These are phyloP conservation scores for Seira ritae DNA, from an alignment of 2,888 invertebrate genomes.

Conservation along the genomic window DNA sequence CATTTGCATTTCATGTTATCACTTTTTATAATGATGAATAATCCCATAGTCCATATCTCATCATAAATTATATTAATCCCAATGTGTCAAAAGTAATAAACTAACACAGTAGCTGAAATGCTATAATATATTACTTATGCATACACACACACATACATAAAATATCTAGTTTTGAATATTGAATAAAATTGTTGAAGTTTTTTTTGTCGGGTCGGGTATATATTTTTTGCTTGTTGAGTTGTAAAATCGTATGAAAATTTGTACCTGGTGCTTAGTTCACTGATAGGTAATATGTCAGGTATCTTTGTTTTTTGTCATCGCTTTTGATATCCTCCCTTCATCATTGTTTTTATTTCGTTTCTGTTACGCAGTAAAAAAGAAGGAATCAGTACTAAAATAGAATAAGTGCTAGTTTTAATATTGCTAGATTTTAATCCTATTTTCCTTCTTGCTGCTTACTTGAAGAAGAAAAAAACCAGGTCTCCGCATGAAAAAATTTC, in stretches of 20 bases:
- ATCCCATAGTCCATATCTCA: neutral
- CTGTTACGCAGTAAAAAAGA: neutral
- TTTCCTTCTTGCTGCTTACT: neutral
- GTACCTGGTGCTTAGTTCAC: neutral
- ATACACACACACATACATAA: too few relatives aligned
- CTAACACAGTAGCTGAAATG: neutral
- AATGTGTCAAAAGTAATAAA: conserved; percentile 11
- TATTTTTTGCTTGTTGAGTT: neutral
- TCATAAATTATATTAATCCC: neutral
- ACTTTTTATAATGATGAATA: neutral
- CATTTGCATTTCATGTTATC: neutral
- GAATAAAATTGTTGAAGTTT: neutral
- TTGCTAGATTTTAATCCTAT: neutral
- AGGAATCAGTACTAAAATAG: too few relatives aligned
- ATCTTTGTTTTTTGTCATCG: conserved; percentile 2
- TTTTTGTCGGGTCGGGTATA: neutral
- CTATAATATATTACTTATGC: neutral
- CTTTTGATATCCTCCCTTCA: neutral
- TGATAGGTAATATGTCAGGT: neutral
- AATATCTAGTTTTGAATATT: neutral
- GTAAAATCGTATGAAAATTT: neutral
- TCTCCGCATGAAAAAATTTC: neutral
- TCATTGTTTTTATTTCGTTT: neutral
- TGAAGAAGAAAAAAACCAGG: conserved; percentile 3
- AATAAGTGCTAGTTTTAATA: too few relatives aligned